These are phyloP conservation scores for Himalopsyche kuldschensis DNA, from an alignment of 2,888 invertebrate species.

Conservation along the genomic window DNA sequence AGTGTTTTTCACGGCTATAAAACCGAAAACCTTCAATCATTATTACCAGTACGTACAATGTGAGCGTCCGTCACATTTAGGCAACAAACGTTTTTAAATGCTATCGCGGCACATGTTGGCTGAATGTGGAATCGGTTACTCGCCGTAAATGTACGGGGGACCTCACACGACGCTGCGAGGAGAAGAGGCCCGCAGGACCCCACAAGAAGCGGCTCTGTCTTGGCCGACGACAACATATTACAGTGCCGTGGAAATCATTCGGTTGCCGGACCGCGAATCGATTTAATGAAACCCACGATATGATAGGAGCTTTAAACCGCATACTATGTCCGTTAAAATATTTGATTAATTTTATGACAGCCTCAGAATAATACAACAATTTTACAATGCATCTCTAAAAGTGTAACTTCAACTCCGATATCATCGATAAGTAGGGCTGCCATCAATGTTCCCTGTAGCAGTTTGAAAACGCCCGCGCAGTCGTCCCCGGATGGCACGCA, in stretches of 20 bases:
- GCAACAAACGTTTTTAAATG: neutral
- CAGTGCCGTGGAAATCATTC: neutral
- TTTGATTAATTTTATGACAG: neutral
- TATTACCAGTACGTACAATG: neutral
- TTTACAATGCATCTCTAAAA: no score
- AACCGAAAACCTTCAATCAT: neutral
- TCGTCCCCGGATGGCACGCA: no score
- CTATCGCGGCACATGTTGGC: neutral
- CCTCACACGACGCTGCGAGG: neutral
- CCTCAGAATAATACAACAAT: no score
- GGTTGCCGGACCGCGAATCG: neutral
- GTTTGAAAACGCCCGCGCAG: no score
- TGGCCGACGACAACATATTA: neutral
- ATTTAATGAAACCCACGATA: neutral
- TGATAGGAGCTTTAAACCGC: neutral
- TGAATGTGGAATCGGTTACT: neutral
- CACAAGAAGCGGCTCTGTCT: neutral
- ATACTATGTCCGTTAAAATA: neutral
- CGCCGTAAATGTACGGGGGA: neutral
- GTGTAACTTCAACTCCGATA: no score
- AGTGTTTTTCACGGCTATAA: neutral
- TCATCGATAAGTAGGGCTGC: no score
- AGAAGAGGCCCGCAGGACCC: neutral
- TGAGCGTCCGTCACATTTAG: neutral
- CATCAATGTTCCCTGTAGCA: no score